Percentiles rank a stretch among this genome's conserved stretches.
phyloP scores from a whole-genome alignment of 2,888 invertebrate genomes.

The Pandemis cinnamomeana region DNA sequence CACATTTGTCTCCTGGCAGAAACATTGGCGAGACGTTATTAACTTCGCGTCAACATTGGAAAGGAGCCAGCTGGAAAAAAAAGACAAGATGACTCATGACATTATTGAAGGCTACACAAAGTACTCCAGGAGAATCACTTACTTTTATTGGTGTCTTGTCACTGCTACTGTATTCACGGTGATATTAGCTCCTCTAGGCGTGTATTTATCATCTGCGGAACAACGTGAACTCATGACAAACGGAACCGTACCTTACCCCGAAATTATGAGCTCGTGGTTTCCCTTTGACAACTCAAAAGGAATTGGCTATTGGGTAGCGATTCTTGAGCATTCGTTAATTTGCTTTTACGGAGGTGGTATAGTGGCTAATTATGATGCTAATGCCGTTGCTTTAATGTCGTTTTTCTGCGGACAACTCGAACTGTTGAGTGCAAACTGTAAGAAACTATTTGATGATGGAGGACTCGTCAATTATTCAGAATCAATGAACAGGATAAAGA shows the following conservation, averaged over 20 bases:
- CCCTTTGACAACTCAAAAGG: conserved; percentile 68
- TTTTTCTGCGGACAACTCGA: conserved; percentile 74
- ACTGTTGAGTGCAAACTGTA: conserved; percentile 63
- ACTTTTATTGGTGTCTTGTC: conserved; percentile 67
- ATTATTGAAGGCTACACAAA: conserved; percentile 61
- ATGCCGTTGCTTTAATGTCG: conserved; percentile 70
- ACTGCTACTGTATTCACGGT: conserved; percentile 65
- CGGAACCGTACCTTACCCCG: conserved; percentile 63
- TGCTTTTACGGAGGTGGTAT: conserved; percentile 73
- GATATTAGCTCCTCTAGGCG: conserved; percentile 63
- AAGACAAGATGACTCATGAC: conserved; percentile 48
- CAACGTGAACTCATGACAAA: conserved; percentile 53
- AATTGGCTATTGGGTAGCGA: conserved; percentile 61
- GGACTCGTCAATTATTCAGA: conserved; percentile 50
- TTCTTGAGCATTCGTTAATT: conserved; percentile 60
- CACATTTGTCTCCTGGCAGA: conserved; percentile 67
- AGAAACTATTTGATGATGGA: conserved; percentile 59
- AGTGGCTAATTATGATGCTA: conserved; percentile 72
- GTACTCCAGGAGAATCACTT: conserved; percentile 68
- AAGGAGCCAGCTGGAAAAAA: conserved; percentile 54
- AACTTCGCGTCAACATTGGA: conserved; percentile 63
- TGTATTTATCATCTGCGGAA: conserved; percentile 56
- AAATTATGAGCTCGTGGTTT: conserved; percentile 74
- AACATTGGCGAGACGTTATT: conserved; percentile 62
- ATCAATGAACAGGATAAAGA: conserved; percentile 57